phyloP scores from a whole-genome alignment of 2,113 vertebrate species.

The Maccullochella peelii region DNA sequence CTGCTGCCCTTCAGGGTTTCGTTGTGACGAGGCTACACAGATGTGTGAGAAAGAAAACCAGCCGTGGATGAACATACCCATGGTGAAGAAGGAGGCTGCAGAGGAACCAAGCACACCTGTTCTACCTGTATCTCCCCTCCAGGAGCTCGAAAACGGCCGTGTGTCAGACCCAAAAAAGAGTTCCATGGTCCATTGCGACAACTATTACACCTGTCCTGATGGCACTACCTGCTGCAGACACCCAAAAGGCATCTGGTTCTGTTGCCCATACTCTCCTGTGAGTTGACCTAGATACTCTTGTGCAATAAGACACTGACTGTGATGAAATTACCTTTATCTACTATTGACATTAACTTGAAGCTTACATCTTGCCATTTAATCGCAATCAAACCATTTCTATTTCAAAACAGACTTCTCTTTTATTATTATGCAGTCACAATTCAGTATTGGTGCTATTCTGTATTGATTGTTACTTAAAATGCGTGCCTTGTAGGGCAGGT shows the following conservation, averaged over 20 bases:
- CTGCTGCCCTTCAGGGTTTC: constrained; percentile 79
- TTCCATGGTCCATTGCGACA: constrained; percentile 70
- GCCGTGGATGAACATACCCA: constrained; percentile 55
- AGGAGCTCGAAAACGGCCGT: not conserved
- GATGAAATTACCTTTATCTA: not conserved
- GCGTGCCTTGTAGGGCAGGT: constrained; percentile 63
- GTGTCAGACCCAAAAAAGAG: not conserved
- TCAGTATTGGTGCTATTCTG: not conserved
- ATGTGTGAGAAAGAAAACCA: constrained; percentile 61
- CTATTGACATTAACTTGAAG: not conserved
- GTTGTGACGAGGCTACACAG: constrained; percentile 57
- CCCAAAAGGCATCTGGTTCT: constrained; percentile 63
- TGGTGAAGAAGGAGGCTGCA: constrained; percentile 57
- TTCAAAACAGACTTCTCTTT: not conserved
- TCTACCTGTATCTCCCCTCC: not conserved
- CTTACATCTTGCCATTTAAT: not conserved
- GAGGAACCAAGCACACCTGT: not conserved
- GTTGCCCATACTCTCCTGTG: constrained; percentile 68
- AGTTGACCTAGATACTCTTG: not conserved
- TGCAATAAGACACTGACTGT: not conserved
- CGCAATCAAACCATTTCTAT: too few relatives aligned
- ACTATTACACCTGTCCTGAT: constrained; percentile 32
- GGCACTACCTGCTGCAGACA: constrained; percentile 75
- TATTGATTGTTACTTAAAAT: not conserved
- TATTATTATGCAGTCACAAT: not conserved